phyloP scores from a whole-genome alignment of 2,797 vertebrate genomes.

The Coregonus suidteri region DNA sequence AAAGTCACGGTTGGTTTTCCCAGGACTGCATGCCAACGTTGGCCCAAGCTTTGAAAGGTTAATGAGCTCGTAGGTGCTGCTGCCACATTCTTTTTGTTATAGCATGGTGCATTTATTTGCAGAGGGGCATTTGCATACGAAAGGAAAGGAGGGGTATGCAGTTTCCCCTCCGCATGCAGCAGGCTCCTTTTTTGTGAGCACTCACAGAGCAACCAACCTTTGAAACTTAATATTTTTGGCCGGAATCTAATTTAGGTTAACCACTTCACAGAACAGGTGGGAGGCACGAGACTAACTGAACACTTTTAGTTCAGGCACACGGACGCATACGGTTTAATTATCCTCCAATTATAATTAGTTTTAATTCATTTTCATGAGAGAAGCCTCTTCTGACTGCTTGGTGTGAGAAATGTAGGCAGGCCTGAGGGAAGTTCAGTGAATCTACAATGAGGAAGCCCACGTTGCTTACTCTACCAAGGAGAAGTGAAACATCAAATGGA shows the following conservation, averaged over 20 bases:
- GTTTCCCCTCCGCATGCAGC: constrained; percentile 6
- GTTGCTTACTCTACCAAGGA: constrained; percentile 21
- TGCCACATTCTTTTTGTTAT: constrained; percentile 31
- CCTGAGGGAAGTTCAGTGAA: background rate
- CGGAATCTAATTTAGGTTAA: constrained; percentile 21
- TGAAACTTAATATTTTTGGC: background rate
- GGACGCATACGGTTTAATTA: constrained; percentile 5
- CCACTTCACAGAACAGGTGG: background rate
- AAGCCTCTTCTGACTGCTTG: background rate
- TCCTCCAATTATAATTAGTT: constrained; percentile 7
- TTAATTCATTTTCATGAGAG: constrained; percentile 14
- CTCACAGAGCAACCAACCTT: background rate
- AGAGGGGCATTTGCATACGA: constrained; percentile 49
- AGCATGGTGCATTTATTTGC: constrained; percentile 14
- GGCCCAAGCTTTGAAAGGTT: constrained; percentile 35
- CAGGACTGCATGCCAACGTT: constrained; percentile 24
- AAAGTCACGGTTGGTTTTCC: constrained; percentile 10
- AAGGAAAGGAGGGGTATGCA: constrained; percentile 35
- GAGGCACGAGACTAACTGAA: background rate
- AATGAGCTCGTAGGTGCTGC: constrained; percentile 32
- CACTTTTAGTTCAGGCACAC: background rate
- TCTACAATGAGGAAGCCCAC: constrained; percentile 22
- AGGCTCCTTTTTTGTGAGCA: constrained; percentile 5
- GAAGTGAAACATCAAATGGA: constrained; percentile 39
- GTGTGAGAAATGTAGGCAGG: constrained; percentile 2